Evolutionary conservation across 2,113 vertebrate species (phyloP).

Genomic region (Hippocampus comes): DNA sequence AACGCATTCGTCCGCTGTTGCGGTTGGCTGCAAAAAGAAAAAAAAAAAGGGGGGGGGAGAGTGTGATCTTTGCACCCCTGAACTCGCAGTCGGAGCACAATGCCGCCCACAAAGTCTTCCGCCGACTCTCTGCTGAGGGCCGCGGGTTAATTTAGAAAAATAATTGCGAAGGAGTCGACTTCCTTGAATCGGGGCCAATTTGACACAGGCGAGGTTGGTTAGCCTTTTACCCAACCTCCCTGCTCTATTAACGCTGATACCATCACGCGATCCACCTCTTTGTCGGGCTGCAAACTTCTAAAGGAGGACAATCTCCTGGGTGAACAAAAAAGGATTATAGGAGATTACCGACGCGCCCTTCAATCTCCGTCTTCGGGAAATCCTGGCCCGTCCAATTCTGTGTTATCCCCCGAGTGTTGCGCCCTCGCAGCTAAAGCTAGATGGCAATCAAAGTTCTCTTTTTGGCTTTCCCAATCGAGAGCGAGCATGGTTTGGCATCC

Average conservation of each 20-base stretch:
- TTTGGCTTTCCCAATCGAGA: neutral
- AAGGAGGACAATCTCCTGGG: conserved; percentile 69
- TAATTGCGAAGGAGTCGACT: conserved; percentile 63
- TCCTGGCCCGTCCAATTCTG: conserved; percentile 37
- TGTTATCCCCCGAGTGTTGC: conserved; percentile 38
- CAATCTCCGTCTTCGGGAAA: conserved; percentile 55
- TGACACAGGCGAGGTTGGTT: conserved; percentile 62
- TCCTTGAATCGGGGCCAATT: conserved; percentile 57
- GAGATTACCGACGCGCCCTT: conserved; percentile 66
- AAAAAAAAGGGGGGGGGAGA: conserved; percentile 5
- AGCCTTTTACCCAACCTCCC: conserved; percentile 66
- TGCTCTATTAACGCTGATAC: conserved; percentile 70
- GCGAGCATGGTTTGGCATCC: neutral
- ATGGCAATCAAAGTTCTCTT: conserved; percentile 1
- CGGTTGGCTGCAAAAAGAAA: conserved; percentile 1
- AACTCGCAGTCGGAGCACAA: conserved; percentile 25
- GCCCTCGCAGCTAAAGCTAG: conserved; percentile 11
- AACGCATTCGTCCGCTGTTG: neutral
- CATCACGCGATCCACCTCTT: conserved; percentile 66
- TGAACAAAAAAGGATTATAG: conserved; percentile 69
- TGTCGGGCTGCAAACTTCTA: conserved; percentile 69
- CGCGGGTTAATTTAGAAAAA: conserved; percentile 64
- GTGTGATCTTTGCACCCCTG: conserved; percentile 24
- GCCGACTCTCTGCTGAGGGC: conserved; percentile 42
- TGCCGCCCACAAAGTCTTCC: conserved; percentile 24